Evolutionary conservation across 2,113 vertebrate species (phyloP).

Genomic region (Anoplopoma fimbria): DNA sequence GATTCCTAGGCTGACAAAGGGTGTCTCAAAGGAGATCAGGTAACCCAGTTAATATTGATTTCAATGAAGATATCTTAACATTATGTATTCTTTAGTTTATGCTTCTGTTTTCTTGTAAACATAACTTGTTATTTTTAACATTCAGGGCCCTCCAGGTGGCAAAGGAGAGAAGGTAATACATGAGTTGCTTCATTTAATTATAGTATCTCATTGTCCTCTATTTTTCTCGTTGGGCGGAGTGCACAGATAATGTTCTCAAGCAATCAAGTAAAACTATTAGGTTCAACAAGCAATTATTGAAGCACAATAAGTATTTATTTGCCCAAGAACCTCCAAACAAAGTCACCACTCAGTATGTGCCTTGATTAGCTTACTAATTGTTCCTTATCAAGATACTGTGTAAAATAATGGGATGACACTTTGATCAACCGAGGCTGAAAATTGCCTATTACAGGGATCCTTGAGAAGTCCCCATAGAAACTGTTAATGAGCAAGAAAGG

Average conservation of each 20-base stretch:
- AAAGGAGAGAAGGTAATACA: slow-evolving; percentile 81
- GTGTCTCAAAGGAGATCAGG: slow-evolving; percentile 79
- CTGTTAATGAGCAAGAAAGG: slow-evolving; percentile 20
- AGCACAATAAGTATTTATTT: slow-evolving; percentile 37
- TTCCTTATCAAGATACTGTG: slow-evolving; percentile 62
- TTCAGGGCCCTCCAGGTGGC: slow-evolving; percentile 74
- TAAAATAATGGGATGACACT: slow-evolving; percentile 58
- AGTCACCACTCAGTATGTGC: slow-evolving; percentile 49
- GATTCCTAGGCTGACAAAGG: slow-evolving; percentile 64
- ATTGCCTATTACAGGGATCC: slow-evolving; percentile 61
- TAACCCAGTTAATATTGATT: slow-evolving; percentile 46
- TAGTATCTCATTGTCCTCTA: not conserved
- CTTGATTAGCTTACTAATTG: slow-evolving; percentile 67
- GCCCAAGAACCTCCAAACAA: slow-evolving; percentile 39
- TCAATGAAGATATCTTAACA: not conserved
- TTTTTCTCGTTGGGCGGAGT: slow-evolving; percentile 18
- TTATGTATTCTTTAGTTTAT: not conserved
- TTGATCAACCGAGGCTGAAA: slow-evolving; percentile 65
- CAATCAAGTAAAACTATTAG: slow-evolving; percentile 36
- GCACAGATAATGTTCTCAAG: slow-evolving; percentile 5
- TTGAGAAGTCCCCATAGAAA: slow-evolving; percentile 45
- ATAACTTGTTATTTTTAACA: slow-evolving; percentile 21
- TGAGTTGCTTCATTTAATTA: not conserved
- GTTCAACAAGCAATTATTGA: slow-evolving; percentile 49
- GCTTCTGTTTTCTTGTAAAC: not conserved